These are phyloP conservation scores for Amphipoea lucens DNA, from an alignment of 2,888 invertebrate species.

Conservation along the genomic window DNA sequence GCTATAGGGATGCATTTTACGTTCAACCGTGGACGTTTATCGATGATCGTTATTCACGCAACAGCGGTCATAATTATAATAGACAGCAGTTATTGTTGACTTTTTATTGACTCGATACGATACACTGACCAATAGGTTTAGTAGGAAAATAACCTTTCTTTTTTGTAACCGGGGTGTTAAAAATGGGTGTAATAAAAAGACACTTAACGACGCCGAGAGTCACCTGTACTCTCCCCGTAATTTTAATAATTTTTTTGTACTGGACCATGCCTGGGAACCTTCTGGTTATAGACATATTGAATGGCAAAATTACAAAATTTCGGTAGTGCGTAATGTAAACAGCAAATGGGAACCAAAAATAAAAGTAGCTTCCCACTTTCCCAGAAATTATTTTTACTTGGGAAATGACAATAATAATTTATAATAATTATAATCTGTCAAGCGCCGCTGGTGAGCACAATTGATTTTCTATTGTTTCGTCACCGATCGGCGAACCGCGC, in stretches of 20 bases:
- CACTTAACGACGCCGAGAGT: neutral
- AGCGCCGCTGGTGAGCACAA: too few species aligned
- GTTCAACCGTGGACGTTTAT: constrained; percentile 68
- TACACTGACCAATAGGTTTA: constrained; percentile 48
- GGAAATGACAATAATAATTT: too few species aligned
- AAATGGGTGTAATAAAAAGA: constrained; percentile 4
- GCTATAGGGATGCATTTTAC: constrained; percentile 60
- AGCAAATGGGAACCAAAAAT: too few species aligned
- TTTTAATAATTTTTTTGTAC: neutral
- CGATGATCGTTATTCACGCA: constrained; percentile 69
- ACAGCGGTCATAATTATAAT: constrained; percentile 49
- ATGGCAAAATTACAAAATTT: too few species aligned
- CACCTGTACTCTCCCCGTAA: neutral
- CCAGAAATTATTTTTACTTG: too few species aligned
- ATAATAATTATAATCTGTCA: too few species aligned
- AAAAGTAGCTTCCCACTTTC: too few species aligned
- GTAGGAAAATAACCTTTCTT: constrained; percentile 8
- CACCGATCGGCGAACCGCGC: too few species aligned
- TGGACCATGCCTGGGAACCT: neutral
- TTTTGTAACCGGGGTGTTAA: constrained; percentile 14
- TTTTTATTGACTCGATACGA: constrained; percentile 65
- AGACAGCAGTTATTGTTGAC: constrained; percentile 59
- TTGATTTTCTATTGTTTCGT: too few species aligned
- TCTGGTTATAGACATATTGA: too few species aligned
- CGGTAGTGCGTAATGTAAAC: too few species aligned